These are phyloP conservation scores for Adelphocoris suturalis DNA, from an alignment of 2,888 invertebrate species.

Conservation along the genomic window DNA sequence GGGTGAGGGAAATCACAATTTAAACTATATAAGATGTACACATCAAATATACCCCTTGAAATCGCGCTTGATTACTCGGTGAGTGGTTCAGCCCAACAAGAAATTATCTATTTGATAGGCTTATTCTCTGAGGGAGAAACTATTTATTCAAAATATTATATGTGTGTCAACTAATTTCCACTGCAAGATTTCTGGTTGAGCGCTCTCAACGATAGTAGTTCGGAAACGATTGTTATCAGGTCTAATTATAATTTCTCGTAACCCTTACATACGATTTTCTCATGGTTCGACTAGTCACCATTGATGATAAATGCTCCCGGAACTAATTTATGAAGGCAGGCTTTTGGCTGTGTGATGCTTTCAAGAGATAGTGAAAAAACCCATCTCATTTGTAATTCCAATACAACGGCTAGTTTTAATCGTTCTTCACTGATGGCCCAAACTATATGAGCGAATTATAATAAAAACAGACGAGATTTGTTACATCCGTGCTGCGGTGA, in stretches of 20 bases:
- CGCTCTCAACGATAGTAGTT: slow-evolving; percentile 66
- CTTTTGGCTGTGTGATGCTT: slow-evolving; percentile 65
- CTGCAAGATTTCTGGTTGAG: slow-evolving; percentile 60
- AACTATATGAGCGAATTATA: slow-evolving; percentile 52
- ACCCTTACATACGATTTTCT: slow-evolving; percentile 71
- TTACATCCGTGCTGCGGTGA: slow-evolving; percentile 47
- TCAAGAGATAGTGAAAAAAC: slow-evolving; percentile 66
- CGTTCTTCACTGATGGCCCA: slow-evolving; percentile 58
- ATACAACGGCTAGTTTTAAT: slow-evolving; percentile 64
- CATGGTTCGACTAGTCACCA: slow-evolving; percentile 71
- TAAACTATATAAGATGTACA: background rate
- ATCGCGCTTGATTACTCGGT: background rate
- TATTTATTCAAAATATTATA: slow-evolving; percentile 49
- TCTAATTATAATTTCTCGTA: slow-evolving; percentile 68
- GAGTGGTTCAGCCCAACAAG: slow-evolving; percentile 36
- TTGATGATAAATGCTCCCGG: slow-evolving; percentile 71
- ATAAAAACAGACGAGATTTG: slow-evolving; percentile 62
- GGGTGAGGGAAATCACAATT: background rate
- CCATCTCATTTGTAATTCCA: slow-evolving; percentile 71
- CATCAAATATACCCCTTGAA: slow-evolving; percentile 25
- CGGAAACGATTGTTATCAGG: slow-evolving; percentile 62
- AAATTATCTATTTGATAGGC: slow-evolving; percentile 43
- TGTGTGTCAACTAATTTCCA: slow-evolving; percentile 56
- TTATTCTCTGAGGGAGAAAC: slow-evolving; percentile 18
- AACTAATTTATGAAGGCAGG: slow-evolving; percentile 69